These are phyloP conservation scores for Gambusia holbrooki DNA, from an alignment of 2,113 vertebrate species.

Conservation along the genomic window DNA sequence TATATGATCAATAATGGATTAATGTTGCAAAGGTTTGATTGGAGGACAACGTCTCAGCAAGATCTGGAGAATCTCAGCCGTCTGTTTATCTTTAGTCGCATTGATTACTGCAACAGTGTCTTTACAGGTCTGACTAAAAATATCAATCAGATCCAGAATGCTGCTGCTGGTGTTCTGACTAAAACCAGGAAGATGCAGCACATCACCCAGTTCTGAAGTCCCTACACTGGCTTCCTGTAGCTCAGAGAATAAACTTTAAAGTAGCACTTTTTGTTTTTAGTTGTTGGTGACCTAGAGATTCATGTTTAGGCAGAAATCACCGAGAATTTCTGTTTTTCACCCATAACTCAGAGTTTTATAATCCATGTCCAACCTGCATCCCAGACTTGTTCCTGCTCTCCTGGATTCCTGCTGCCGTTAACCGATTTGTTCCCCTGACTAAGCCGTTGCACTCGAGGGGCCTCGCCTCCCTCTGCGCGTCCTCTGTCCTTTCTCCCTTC, in stretches of 20 bases:
- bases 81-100: too few species aligned
- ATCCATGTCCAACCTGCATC: constrained; percentile 66
- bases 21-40: background rate
- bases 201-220: too few species aligned
- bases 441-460: background rate
- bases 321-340: background rate
- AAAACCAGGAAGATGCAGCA: too few species aligned
- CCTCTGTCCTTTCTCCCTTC: constrained; percentile 10
- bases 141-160: too few species aligned
- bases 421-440: background rate
- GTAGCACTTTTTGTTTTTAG: background rate
- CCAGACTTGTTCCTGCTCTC: constrained; percentile 66
- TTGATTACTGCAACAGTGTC: too few species aligned
- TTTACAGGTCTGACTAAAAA: too few species aligned
- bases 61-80: too few species aligned
- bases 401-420: constrained; percentile 14
- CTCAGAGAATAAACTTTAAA: too few species aligned
- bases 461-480: background rate
- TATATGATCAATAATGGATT: background rate
- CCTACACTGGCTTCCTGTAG: too few species aligned
- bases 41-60: too few species aligned
- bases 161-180: too few species aligned
- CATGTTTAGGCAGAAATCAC: constrained; percentile 2
- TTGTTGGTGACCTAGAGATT: background rate
- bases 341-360: background rate